Percentiles rank a stretch among this genome's conserved stretches.
phyloP scores from a whole-genome alignment of 2,113 vertebrate species.

The Bothrops jararaca region DNA sequence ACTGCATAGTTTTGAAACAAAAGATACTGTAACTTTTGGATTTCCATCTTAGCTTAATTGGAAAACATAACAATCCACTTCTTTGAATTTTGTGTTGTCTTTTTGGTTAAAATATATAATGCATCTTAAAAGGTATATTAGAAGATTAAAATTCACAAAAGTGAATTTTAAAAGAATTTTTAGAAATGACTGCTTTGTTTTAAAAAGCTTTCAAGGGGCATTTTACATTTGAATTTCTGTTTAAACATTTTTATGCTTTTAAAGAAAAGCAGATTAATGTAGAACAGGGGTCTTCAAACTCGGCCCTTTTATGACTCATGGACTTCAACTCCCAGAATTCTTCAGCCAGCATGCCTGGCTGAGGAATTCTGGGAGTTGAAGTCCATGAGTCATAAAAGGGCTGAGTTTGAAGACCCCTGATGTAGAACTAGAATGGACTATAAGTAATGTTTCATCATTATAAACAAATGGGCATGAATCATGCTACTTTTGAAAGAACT shows the following conservation, averaged over 20 bases:
- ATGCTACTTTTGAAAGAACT: not conserved
- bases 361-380: too few relatives aligned
- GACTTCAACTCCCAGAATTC: too few relatives aligned
- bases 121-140: not conserved
- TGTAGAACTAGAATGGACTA: not conserved
- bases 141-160: not conserved
- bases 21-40: not conserved
- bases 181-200: not conserved
- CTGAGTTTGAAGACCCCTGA: too few relatives aligned
- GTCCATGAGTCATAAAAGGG: too few relatives aligned
- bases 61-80: not conserved
- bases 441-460: not conserved
- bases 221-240: not conserved
- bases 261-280: not conserved
- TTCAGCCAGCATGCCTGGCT: too few relatives aligned
- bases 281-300: too few relatives aligned
- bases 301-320: too few relatives aligned
- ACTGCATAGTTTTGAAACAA: not conserved
- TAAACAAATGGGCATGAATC: not conserved
- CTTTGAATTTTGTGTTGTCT: not conserved
- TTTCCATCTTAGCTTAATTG: not conserved
- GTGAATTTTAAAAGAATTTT: not conserved
- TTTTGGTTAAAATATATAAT: not conserved
- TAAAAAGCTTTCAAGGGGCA: not conserved
- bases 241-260: not conserved